Base-by-base conservation (phyloP, 2,797 vertebrate genomes). In the Triplophysa yarkandensis region DNA sequence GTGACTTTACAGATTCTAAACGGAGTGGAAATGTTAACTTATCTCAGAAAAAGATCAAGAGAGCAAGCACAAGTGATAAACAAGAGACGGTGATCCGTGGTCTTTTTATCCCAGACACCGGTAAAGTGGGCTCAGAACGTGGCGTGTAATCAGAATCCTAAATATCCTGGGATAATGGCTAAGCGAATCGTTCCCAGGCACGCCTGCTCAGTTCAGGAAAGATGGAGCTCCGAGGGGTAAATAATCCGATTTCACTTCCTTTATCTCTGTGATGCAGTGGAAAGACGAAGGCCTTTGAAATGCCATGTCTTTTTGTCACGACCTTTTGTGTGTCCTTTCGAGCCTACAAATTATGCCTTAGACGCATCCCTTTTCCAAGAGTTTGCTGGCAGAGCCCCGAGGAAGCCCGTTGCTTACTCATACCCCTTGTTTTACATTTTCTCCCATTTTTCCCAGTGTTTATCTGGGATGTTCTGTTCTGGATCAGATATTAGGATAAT, bases 181-280 rank as follows among this genome's bases (percentile, higher is more conserved):
- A 85, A 85, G 89, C 88, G 92, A 89, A 92, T 90, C 83, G 90
- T 92, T 93, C 91, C 90, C 91, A 92, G 89, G 90, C 88, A 86
- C 82, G 81, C 85, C 77, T 63, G 61, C 80, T 90, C 86, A 84
- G 81, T 87, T 86, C 79, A 71, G 83, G 81, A 86, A 86, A 86
- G 89, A 90, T 84, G 86, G 87, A 83, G 87, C 89, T 88, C 87
- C 81, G 69, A 84, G 84, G 85, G 89, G 87, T 85, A 91, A 89
- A 90, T 92, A 91, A 93, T 92, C 88, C 80, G 76, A 90, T 91
- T 91, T 89, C 85, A 87, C 79, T 84, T 87, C 85, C 87, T 91
- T 91, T 91, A 91, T 92, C 87, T 90, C 74, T 72, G 64, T 84
- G 83, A 89, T 84, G 85, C 77, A 82, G 78, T 87, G 85, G 81